Conservation (phyloP, 2,888 invertebrate genomes). For the Periphyllus acericola region DNA sequence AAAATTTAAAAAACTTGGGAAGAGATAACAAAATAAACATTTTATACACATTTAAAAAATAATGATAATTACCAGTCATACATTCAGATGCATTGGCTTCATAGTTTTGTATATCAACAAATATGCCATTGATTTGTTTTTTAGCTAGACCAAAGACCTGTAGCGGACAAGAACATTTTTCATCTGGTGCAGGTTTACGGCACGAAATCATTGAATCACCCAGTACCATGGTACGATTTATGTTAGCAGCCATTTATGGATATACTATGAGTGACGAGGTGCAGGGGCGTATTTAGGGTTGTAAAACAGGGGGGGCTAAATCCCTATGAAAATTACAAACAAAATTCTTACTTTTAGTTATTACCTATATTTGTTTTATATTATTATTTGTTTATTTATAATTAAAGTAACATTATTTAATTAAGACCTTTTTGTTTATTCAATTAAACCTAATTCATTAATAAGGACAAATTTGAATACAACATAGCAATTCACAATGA, state of each 20-base stretch:
- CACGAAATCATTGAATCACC: constrained; percentile 73
- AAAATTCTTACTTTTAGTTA: too few relatives aligned
- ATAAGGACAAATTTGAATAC: too few relatives aligned
- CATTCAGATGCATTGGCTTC: constrained; percentile 88
- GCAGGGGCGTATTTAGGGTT: too few relatives aligned
- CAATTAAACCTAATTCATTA: too few relatives aligned
- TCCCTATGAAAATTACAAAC: too few relatives aligned
- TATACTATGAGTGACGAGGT: background rate
- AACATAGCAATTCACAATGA: too few relatives aligned
- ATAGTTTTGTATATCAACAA: constrained; percentile 92
- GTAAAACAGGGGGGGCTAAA: too few relatives aligned
- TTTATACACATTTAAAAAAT: background rate
- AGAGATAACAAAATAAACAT: background rate
- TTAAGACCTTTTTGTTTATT: too few relatives aligned
- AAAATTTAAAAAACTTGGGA: background rate
- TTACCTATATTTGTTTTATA: too few relatives aligned
- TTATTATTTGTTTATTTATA: too few relatives aligned
- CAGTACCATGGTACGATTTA: constrained; percentile 88
- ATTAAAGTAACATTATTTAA: too few relatives aligned
- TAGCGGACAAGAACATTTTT: constrained; percentile 83
- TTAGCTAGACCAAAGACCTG: constrained; percentile 99
- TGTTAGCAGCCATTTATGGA: constrained; percentile 82
- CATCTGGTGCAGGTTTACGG: constrained; percentile 65
- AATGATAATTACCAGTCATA: constrained; percentile 78
- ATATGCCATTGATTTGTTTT: constrained; percentile 98